These are phyloP conservation scores for Frieseomelitta varia DNA, from an alignment of 1,140 invertebrate species.

Conservation along the genomic window DNA sequence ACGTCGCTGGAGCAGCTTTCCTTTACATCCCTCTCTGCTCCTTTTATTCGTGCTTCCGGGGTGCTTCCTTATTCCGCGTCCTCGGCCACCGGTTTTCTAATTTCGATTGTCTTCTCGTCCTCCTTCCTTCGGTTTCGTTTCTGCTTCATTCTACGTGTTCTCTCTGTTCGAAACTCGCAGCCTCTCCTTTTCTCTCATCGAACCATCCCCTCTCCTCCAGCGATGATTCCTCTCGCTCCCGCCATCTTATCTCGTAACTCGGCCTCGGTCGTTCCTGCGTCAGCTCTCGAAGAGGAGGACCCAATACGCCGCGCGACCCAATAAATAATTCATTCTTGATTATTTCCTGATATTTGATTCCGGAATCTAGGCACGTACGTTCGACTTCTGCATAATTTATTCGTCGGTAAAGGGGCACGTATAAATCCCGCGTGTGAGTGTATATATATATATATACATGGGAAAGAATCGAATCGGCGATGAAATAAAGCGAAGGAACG, in stretches of 20 bases:
- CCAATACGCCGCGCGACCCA: conserved; percentile 25
- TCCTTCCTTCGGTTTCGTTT: neutral
- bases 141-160: too few species aligned
- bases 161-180: too few species aligned
- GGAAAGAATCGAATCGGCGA: neutral
- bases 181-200: neutral
- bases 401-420: conserved; percentile 29
- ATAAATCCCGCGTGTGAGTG: conserved; percentile 27
- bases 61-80: neutral
- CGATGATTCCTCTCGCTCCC: too few species aligned
- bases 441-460: too few species aligned
- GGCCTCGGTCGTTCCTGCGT: neutral
- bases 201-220: neutral
- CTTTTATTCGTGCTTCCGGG: too few species aligned
- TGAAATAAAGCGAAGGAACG: conserved; percentile 3
- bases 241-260: neutral
- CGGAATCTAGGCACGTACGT: conserved; percentile 45
- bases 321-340: conserved; percentile 65
- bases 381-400: conserved; percentile 54
- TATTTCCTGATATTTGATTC: conserved; percentile 60
- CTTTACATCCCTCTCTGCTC: neutral
- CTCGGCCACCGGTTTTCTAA: neutral
- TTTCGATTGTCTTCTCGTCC: neutral
- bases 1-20: neutral
- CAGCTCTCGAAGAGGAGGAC: neutral